Evolutionary conservation across 1,140 invertebrate genomes (phyloP), one percentile per base, ranked within the genome.

Genomic region (Cotesia chilonis): DNA sequence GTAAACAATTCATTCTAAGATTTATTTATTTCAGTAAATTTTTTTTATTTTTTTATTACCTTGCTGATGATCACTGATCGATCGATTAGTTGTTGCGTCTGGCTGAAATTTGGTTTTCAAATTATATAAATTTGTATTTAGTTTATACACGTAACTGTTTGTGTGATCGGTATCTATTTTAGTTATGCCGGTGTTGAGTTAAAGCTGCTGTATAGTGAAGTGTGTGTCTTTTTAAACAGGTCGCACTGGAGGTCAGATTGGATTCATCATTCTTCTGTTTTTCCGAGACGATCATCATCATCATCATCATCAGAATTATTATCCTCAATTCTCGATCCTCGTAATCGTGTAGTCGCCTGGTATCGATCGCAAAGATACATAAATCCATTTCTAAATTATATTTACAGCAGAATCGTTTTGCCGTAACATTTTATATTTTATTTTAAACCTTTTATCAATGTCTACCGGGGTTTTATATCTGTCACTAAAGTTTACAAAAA

Each of bases 321-420:
- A 28, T 28, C 28, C 28, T 28, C 28, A 28, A 28, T 28, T 28
- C 4, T 60, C 35, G 37, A 47, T 55, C 35, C 37, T n/a, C 5
- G 17, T 47, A 10, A 20, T 60, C 17, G 38, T 20, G 3, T 28
- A 28, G 57, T 69, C 68, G 36, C 28, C 35, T 47, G 51, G 47
- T 70, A 51, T 72, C 65, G 71, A 72, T 72, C 63, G 74, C 57
- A 17, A 61, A 37, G 70, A 83, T 84, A 83, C 82, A 83, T 83
- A 83, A 81, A 84, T 84, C 72, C 81, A 83, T 84, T 77, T 76
- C 74, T 75, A 68, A 78, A 67, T 71, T 28, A 55, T 4, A 59
- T 59, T 20, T 60, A 28, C 47, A 68, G 36, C 41, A 47, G 52
- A 47, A 64, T 69, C 47, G 57, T 20, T 59, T 28, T 59, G 17